Percentiles rank a stretch among this genome's conserved stretches.
phyloP scores from a whole-genome alignment of 2,797 vertebrate species.

The Pseudopleuronectes americanus region DNA sequence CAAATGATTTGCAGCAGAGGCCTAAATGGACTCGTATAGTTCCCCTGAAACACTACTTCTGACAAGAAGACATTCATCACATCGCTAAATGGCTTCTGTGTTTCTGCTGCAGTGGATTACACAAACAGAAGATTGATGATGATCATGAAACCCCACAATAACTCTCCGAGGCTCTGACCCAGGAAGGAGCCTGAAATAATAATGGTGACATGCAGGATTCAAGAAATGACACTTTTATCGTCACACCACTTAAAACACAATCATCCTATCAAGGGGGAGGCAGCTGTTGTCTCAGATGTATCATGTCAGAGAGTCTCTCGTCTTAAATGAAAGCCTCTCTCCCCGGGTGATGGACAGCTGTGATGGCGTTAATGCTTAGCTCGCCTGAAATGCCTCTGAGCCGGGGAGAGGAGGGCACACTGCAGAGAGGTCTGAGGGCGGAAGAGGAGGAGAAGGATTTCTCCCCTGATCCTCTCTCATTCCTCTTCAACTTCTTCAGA shows the following conservation, averaged over 20 bases:
- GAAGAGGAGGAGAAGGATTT: conserved; percentile 39
- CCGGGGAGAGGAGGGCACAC: conserved; percentile 14
- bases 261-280: conserved; percentile 10
- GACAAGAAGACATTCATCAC: conserved; percentile 51
- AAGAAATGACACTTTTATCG: conserved; percentile 1
- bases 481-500: conserved; percentile 40
- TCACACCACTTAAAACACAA: conserved; percentile 20
- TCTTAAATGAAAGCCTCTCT: conserved; percentile 15
- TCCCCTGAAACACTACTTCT: conserved; percentile 34
- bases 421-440: conserved; percentile 15
- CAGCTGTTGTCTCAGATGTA: neutral
- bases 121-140: conserved; percentile 23
- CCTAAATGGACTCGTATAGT: conserved; percentile 42
- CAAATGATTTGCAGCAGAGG: conserved; percentile 44
- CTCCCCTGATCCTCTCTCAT: conserved; percentile 21
- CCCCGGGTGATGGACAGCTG: conserved; percentile 39
- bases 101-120: conserved; percentile 23
- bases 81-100: conserved; percentile 28
- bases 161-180: neutral
- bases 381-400: no score
- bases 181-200: conserved; percentile 7
- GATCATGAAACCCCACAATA: conserved; percentile 4
- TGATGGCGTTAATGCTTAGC: conserved; percentile 17
- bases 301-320: conserved; percentile 8
- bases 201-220: neutral